A percentile compares a stretch with the other conserved stretches of the same genome.
These are phyloP conservation scores for Chalcis sispes DNA, from an alignment of 2,888 invertebrate species.

Conservation along the genomic window DNA sequence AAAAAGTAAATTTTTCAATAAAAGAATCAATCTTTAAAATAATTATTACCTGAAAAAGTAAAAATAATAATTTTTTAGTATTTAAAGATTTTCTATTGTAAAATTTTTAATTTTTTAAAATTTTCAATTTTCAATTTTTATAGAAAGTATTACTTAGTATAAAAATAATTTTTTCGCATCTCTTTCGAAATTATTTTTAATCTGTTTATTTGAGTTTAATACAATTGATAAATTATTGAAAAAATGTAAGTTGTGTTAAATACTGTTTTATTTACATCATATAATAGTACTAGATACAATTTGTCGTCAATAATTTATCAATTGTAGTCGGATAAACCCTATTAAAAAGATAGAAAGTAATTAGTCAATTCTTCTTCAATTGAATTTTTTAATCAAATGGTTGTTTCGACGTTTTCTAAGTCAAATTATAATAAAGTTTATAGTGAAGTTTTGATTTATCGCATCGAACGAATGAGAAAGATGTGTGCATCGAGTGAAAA, in stretches of 20 bases:
- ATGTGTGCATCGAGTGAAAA: slow-evolving; percentile 40
- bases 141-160: slow-evolving; percentile 38
- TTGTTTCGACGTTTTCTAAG: slow-evolving; percentile 45
- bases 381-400: slow-evolving; percentile 33
- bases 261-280: slow-evolving; percentile 16
- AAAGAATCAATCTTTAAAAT: not conserved
- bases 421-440: slow-evolving; percentile 42
- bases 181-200: slow-evolving; percentile 31
- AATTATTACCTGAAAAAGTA: slow-evolving; percentile 3
- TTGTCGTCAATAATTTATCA: slow-evolving; percentile 34
- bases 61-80: not conserved
- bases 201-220: slow-evolving; percentile 33
- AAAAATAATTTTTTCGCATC: slow-evolving; percentile 30
- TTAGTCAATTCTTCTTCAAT: slow-evolving; percentile 43
- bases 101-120: not conserved
- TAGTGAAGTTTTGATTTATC: slow-evolving; percentile 33
- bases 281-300: slow-evolving; percentile 4
- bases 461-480: slow-evolving; percentile 38
- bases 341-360: slow-evolving; percentile 36
- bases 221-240: slow-evolving; percentile 35
- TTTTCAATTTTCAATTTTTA: not conserved
- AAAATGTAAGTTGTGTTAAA: slow-evolving; percentile 25
- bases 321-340: slow-evolving; percentile 18
- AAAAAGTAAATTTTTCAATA: not conserved
- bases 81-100: not conserved